A percentile compares a stretch with the other conserved stretches of the same genome.
Evolutionary conservation across 2,888 invertebrate species (phyloP).

Genomic region (Marasmarcha lunaedactyla): DNA sequence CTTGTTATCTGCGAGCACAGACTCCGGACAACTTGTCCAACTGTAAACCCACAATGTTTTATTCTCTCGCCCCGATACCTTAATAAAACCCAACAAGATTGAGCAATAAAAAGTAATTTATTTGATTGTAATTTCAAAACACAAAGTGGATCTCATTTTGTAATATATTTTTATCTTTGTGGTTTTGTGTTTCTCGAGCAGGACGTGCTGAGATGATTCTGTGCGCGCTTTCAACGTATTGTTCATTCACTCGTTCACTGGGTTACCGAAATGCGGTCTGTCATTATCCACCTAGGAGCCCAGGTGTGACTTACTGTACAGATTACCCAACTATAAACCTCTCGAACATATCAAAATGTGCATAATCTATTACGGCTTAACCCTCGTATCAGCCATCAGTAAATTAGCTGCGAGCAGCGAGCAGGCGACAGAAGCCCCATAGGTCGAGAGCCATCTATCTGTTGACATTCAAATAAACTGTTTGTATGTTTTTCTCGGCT

Average conservation of each 20-base stretch:
- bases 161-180: conserved; percentile 67
- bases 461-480: background rate
- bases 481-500: background rate
- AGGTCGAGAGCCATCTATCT: background rate
- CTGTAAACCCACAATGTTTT: conserved; percentile 64
- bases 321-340: conserved; percentile 2
- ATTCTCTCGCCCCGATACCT: conserved; percentile 64
- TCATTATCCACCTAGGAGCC: background rate
- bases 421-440: conserved; percentile 28
- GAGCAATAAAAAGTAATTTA: conserved; percentile 71
- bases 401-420: conserved; percentile 23
- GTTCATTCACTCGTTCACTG: conserved; percentile 33
- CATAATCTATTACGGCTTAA: conserved; percentile 31
- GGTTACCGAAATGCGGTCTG: conserved; percentile 27
- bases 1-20: conserved; percentile 42
- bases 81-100: conserved; percentile 70
- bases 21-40: conserved; percentile 41
- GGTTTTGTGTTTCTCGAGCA: conserved; percentile 62
- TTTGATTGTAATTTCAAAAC: conserved; percentile 71
- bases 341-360: conserved; percentile 32
- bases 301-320: background rate
- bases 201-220: conserved; percentile 35
- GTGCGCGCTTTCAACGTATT: conserved; percentile 39
- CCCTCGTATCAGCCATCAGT: conserved; percentile 28
- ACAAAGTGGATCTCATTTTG: conserved; percentile 68